These are phyloP conservation scores for Tamandua tetradactyla DNA, from an alignment of 2,797 vertebrate species.

Conservation along the genomic window DNA sequence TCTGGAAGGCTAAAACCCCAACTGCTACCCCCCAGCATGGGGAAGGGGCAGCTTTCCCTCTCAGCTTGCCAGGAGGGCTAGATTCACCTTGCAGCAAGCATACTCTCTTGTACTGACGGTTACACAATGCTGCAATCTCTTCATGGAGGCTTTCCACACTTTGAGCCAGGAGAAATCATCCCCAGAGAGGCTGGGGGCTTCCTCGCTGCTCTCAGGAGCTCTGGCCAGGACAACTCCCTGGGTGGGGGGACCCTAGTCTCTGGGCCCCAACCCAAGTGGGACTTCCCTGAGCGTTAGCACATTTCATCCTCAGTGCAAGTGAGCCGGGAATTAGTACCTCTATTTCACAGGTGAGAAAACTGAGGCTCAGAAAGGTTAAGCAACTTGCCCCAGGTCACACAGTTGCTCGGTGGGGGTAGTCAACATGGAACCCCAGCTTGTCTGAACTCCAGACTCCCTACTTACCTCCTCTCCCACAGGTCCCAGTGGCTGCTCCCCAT, in stretches of 20 bases:
- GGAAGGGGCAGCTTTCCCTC: background rate
- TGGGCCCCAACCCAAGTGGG: background rate
- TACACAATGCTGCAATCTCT: fast-evolving
- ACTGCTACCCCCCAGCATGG: background rate
- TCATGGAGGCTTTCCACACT: background rate
- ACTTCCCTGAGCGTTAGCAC: background rate
- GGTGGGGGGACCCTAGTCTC: background rate
- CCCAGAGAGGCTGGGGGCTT: background rate
- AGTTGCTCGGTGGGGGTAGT: background rate
- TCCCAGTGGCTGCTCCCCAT: background rate
- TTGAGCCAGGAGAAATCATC: background rate
- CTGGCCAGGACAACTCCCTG: fast-evolving
- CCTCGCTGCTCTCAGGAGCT: background rate
- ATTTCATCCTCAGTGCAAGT: background rate
- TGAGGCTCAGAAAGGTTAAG: background rate
- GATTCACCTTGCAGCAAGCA: background rate
- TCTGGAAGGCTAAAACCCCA: background rate
- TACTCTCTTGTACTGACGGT: background rate
- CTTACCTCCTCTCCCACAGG: background rate
- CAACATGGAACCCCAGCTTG: background rate
- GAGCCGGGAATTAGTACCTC: background rate
- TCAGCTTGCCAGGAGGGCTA: background rate
- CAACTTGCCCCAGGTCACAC: background rate
- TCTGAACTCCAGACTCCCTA: background rate
- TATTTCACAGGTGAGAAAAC: background rate